Evolutionary conservation across 2,888 invertebrate genomes (phyloP), one percentile per base, ranked within the genome.

Genomic region (Epistrophe grossulariae): DNA sequence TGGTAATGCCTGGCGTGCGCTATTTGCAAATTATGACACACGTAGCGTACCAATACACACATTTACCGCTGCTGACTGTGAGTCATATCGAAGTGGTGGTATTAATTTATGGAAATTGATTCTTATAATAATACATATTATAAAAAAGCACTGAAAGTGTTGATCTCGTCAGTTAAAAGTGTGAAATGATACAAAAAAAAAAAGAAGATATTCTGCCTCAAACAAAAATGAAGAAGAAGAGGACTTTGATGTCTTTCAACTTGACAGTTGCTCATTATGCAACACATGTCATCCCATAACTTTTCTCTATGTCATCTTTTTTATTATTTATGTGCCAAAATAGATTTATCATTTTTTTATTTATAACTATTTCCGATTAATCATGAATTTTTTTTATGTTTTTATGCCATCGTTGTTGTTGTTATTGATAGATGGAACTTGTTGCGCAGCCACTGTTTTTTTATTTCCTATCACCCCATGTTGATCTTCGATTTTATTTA

Each of bases 1-100:
- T 84, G 84, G 84, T 43, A 77, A 77, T 84, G 84, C 77, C 84
- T 84, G 84, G 81, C 84, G 76, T 55, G 55, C 84, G 81, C 57
- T 80, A 60, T 48, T 84, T 84, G 84, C 81, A 77, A 84, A 84
- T 84, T 84, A 72, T 84, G 81, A 77, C 80, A 72, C 60, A 60
- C 59, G 71, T 43, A 38, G 3, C 50, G 19, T 19, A 15, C 43
- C 9, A 38, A 28, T 35, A 28, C 35, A 15, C 52, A 38, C 24
- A 70, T 71, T 64, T 17, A 62, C 62, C 74, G 62, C 45, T 57
- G 31, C 13, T 50, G 19, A 4, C 1, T 13, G 55, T 55, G 28
- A 55, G 15, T 55, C 55, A 55, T 55, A 28, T 3, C 4, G 4
- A 4, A 55, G 28, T 28, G n/a, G n/a, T 55, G 78, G 78, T 85